Evolutionary conservation across 2,888 invertebrate species (phyloP).

Genomic region (Chymomyza fuscimana): DNA sequence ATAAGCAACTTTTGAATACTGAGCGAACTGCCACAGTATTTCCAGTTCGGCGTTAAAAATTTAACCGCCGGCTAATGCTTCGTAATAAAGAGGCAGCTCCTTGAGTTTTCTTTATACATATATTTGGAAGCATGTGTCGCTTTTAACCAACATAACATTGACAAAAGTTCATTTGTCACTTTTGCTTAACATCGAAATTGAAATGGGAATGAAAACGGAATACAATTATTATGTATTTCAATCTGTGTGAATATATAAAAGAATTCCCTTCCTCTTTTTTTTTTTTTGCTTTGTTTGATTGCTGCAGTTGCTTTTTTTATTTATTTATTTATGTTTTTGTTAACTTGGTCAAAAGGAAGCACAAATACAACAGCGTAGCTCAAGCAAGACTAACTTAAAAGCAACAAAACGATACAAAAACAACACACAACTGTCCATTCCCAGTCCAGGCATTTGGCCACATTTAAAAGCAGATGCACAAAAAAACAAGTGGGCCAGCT

Average conservation of each 20-base stretch:
- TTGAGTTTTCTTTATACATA: not conserved
- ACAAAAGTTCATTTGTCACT: not conserved
- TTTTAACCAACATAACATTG: constrained; percentile 1
- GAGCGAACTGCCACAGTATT: not conserved
- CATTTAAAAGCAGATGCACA: not conserved
- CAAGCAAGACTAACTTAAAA: constrained; percentile 1
- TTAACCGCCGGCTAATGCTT: not conserved
- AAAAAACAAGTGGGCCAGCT: not conserved
- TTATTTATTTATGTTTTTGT: constrained; percentile 16
- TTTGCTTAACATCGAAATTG: not conserved
- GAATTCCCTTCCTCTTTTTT: not conserved
- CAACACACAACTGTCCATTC: not conserved
- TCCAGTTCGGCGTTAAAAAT: not conserved
- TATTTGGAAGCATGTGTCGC: not conserved
- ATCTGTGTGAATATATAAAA: not conserved
- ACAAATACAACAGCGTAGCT: constrained; percentile 15
- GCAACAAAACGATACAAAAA: not conserved
- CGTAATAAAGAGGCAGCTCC: not conserved
- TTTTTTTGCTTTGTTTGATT: not conserved
- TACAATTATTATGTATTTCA: constrained; percentile 20
- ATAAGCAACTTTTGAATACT: too few relatives aligned
- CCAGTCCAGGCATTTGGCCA: not conserved
- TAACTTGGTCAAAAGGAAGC: constrained; percentile 2
- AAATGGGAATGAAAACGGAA: constrained; percentile 23
- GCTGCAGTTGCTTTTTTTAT: constrained; percentile 3